A percentile compares a stretch with the other conserved stretches of the same genome.
phyloP scores from a whole-genome alignment of 2,888 invertebrate species.

The Pteria penguin region DNA sequence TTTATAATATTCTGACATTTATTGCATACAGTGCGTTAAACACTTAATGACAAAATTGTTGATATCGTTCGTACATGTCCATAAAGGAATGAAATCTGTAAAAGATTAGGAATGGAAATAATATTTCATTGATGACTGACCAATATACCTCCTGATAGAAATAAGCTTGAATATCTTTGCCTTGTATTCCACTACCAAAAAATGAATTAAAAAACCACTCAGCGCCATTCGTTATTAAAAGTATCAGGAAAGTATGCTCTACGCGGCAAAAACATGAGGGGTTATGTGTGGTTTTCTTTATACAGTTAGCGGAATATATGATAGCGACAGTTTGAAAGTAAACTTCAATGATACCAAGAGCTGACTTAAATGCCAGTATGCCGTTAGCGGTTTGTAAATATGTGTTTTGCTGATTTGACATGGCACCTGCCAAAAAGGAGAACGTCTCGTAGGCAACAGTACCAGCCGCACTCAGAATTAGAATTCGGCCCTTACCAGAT shows the following conservation, averaged over 20 bases:
- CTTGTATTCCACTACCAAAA: background rate
- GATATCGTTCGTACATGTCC: slow-evolving; percentile 9
- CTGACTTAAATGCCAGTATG: background rate
- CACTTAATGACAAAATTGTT: no score
- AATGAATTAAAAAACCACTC: background rate
- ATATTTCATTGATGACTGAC: background rate
- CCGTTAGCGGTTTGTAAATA: background rate
- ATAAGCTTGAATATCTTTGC: background rate
- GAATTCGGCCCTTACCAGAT: background rate
- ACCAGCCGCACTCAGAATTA: slow-evolving; percentile 9
- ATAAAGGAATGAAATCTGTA: slow-evolving; percentile 22
- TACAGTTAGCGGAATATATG: slow-evolving; percentile 1
- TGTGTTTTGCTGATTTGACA: background rate
- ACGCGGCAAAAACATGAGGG: background rate
- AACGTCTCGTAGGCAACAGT: slow-evolving; percentile 11
- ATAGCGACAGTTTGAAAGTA: slow-evolving; percentile 18
- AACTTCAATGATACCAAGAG: background rate
- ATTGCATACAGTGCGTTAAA: no score
- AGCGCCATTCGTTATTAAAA: background rate
- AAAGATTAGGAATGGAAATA: slow-evolving; percentile 3
- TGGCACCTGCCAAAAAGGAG: background rate
- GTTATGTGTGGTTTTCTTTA: background rate
- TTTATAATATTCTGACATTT: no score
- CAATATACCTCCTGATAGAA: background rate
- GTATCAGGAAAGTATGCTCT: background rate